Percentiles rank a stretch among this genome's conserved stretches.
These are phyloP conservation scores for Glyphotaelius pellucidus DNA, from an alignment of 2,888 invertebrate species.

Conservation along the genomic window DNA sequence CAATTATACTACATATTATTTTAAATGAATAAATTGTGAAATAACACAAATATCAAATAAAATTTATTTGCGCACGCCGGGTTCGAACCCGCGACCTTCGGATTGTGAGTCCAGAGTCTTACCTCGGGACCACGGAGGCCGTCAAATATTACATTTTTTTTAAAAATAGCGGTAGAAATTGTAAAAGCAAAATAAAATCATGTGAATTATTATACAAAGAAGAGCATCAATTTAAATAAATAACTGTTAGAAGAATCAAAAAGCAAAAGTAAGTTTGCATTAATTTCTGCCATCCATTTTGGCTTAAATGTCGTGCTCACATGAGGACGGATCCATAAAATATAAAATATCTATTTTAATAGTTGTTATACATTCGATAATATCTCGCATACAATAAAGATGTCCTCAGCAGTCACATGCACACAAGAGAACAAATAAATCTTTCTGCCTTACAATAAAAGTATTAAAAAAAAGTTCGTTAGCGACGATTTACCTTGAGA, in stretches of 20 bases:
- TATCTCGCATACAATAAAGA: constrained; percentile 47
- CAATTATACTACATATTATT: no score
- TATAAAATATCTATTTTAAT: background rate
- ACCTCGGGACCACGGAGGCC: no score
- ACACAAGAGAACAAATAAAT: constrained; percentile 49
- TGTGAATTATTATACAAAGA: background rate
- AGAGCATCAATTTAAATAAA: background rate
- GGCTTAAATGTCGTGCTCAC: background rate
- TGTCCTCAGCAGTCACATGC: constrained; percentile 22
- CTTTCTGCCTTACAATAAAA: constrained; percentile 33
- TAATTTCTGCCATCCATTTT: background rate
- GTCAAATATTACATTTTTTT: no score
- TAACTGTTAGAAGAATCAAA: background rate
- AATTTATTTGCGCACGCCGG: no score
- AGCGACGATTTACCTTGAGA: constrained; percentile 45
- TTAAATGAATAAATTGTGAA: no score
- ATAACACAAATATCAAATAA: no score
- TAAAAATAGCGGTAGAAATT: no score
- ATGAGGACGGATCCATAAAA: background rate
- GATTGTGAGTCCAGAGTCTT: no score
- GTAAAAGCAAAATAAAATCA: no score
- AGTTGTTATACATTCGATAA: constrained; percentile 16
- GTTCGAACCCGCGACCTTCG: no score
- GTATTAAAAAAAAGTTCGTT: constrained; percentile 45
- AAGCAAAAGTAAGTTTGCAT: background rate